Percentiles rank a stretch among this genome's conserved stretches.
Conservation (phyloP, 1,140 invertebrate species). For the Drosophila simulans region DNA sequence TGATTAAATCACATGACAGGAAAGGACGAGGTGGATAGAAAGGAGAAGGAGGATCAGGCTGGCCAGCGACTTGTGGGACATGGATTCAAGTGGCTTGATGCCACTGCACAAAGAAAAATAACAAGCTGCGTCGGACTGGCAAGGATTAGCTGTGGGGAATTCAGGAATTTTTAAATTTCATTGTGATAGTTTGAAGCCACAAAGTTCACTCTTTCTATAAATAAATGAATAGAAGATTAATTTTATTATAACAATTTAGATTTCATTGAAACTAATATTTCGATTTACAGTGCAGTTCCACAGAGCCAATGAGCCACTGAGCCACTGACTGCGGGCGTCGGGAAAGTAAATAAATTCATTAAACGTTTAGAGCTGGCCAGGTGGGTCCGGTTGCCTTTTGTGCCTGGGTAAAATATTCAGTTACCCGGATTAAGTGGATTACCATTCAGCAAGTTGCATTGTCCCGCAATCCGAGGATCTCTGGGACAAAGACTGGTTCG, state of each 20-base stretch:
- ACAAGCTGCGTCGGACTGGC: too few relatives aligned
- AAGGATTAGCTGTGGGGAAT: too few relatives aligned
- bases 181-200: too few relatives aligned
- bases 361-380: constrained; percentile 70
- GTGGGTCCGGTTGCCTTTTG: constrained; percentile 34
- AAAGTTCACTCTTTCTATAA: background rate
- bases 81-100: constrained; percentile 68
- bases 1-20: constrained; percentile 75
- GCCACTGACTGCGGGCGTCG: constrained; percentile 23
- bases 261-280: background rate
- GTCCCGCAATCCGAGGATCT: constrained; percentile 22
- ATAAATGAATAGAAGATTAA: constrained; percentile 3
- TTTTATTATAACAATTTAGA: constrained; percentile 36
- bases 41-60: too few relatives aligned
- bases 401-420: constrained; percentile 57
- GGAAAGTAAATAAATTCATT: constrained; percentile 76
- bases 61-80: constrained; percentile 18
- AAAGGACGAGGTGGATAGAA: background rate
- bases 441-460: constrained; percentile 42
- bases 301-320: constrained; percentile 50
- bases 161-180: too few relatives aligned
- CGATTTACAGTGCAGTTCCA: constrained; percentile 29
- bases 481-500: background rate
- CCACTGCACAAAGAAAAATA: constrained; percentile 17
- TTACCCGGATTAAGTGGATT: constrained; percentile 68